Percentiles rank a stretch among this genome's conserved stretches.
These are phyloP conservation scores for Diachrysia chrysitis DNA, from an alignment of 2,888 invertebrate species.

Conservation along the genomic window DNA sequence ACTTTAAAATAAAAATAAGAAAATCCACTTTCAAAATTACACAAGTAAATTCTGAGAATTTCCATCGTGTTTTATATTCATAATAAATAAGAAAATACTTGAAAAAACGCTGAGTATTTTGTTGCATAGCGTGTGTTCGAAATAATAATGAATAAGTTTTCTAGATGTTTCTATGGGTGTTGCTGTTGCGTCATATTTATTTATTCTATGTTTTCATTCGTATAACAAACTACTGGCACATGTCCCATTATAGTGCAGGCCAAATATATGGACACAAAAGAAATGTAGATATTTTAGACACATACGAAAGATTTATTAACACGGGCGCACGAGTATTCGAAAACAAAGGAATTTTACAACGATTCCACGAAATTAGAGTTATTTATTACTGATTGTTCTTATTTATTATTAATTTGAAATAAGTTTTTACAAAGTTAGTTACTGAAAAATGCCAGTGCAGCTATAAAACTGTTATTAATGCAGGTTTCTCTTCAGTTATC, in stretches of 20 bases:
- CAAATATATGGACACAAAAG: conserved; percentile 37
- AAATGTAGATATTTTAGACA: conserved; percentile 7
- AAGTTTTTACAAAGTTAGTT: not conserved
- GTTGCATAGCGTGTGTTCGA: conserved; percentile 22
- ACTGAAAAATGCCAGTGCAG: not conserved
- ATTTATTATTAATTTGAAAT: not conserved
- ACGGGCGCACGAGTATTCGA: not conserved
- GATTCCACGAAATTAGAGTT: not conserved
- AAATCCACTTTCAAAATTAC: not conserved
- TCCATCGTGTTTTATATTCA: not conserved
- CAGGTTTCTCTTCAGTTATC: too few relatives aligned
- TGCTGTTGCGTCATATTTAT: conserved; percentile 75
- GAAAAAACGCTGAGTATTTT: conserved; percentile 14
- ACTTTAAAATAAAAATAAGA: not conserved
- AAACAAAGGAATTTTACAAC: not conserved
- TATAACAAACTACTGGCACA: conserved; percentile 74
- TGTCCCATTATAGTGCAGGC: conserved; percentile 64
- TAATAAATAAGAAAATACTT: conserved; percentile 20
- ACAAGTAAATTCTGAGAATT: not conserved
- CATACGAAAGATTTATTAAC: conserved; percentile 1
- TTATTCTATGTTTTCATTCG: conserved; percentile 60
- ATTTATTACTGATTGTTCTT: not conserved
- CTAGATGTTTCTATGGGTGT: conserved; percentile 67
- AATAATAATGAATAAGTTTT: conserved; percentile 45
- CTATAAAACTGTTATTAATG: not conserved